Evolutionary conservation across 64 coral and sea anemone species (phyloP).

Genomic region (Stichodactyla mertensii): DNA sequence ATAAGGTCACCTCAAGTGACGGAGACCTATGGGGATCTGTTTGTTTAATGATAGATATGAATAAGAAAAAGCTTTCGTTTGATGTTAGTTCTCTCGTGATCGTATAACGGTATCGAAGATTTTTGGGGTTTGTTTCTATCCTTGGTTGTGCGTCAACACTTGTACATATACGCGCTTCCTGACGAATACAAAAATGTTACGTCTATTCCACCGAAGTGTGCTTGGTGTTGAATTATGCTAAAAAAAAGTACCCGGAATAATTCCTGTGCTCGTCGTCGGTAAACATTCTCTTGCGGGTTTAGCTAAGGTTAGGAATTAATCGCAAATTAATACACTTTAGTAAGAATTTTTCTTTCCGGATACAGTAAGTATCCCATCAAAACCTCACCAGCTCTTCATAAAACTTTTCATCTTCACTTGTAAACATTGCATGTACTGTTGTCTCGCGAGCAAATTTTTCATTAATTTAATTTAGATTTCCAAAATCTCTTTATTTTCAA

Average conservation of each 20-base stretch:
- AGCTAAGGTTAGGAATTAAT: not conserved
- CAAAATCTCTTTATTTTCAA: not conserved
- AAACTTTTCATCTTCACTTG: not conserved
- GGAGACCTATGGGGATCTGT: constrained; percentile 7
- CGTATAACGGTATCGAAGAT: not conserved
- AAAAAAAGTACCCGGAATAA: not conserved
- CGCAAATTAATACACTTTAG: not conserved
- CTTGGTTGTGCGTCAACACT: not conserved
- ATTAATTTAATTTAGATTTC: not conserved
- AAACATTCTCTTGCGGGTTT: not conserved
- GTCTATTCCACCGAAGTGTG: not conserved
- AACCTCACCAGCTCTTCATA: not conserved
- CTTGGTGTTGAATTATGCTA: not conserved
- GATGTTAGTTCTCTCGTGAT: not conserved
- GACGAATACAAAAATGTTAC: too few relatives aligned
- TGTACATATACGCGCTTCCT: not conserved
- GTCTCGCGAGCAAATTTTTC: not conserved
- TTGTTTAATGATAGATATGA: constrained; percentile 20
- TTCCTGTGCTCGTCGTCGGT: not conserved
- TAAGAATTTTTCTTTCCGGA: not conserved
- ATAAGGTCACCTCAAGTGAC: constrained; percentile 12
- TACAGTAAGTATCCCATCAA: not conserved
- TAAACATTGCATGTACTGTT: not conserved
- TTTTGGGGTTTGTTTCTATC: not conserved
- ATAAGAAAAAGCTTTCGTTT: not conserved